Base-by-base conservation (phyloP, 2,113 vertebrate species). In the Nothocercus nigrocapillus region DNA sequence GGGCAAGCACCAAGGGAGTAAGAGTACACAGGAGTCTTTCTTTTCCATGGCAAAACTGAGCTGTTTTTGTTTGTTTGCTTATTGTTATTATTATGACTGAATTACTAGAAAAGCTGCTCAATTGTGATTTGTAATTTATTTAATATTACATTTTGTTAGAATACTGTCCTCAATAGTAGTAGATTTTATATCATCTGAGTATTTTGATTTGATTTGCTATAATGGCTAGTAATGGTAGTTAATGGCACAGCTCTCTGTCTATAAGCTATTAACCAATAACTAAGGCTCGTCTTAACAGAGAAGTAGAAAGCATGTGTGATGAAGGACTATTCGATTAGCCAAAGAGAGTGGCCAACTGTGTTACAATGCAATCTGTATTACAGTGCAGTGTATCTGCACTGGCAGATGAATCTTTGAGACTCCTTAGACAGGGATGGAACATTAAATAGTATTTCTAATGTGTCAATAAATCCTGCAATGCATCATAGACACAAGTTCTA, bases 1-100 rank as follows among this genome's bases (percentile, higher is more conserved):
- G 11, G 70, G 38, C 45, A 20, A 58, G 9, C 53, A 34, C 18
- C 2, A 0, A 2, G 2, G 21, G 19, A 78, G 70, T 1, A 0
- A 61, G 16, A 34, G 58, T 30, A 19, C 15, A 13, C 1, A 0
- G 67, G 38, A 58, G 51, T 75, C 67, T 56, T 42, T 28, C 30
- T 76, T 85, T 3, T 44, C 63, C 49, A 3, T 32, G 7, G n/a
- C 67, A 83, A 62, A 88, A 69, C 19, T 24, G 6, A 69, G 40
- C 21, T 44, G 42, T 22, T 49, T 22, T 20, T 20, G 49, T 49
- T 49, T 44, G 44, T 22, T 49, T 49, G 49, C 22, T 49, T 49
- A 22, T 49, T 22, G 9, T 24, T 49, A 49, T 67, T 62, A 53
- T 15, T 86, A 40, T 32, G 34, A 21, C 16, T 42, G n/a, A 63